Evolutionary conservation across 2,888 invertebrate genomes (phyloP), one percentile per base, ranked within the genome.

Genomic region (Cryptus viduatorius): DNA sequence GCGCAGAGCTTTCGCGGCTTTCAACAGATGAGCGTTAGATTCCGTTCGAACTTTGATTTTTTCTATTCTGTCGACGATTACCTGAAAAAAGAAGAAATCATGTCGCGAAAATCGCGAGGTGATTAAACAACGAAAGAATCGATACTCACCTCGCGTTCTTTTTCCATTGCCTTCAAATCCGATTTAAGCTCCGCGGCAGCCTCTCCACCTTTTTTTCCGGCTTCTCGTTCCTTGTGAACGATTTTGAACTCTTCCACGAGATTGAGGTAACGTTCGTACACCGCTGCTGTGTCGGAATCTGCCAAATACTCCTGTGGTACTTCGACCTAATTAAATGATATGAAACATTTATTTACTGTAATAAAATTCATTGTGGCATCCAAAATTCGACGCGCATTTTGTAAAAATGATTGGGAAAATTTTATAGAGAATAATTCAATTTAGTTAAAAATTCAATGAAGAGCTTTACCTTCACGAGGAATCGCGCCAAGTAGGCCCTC

Each of bases 91-190:
- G 16, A 53, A 46, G 8, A 42, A 37, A 37, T 37, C 37, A 37
- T 1, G 37, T 37, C 8, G 8, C 37, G 37, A 37, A 2, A 4
- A 4, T 69, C 61, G 16, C 48, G 50, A 53, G 5, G 31, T 4
- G 46, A 69, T 46, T 29, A 12, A 46, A 53, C 37, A 8, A 37
- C 7, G 46, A 29, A 14, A n/a, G 24, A 4, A 48, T n/a, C 29
- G 19, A 48, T 44, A 83, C 75, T 71, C 84, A 91, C 92, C 85
- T 95, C 90, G 95, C 95, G 86, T 91, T 98, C 98, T 76, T 97
- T 96, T 86, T 97, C 97, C 97, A 98, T 98, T 85, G 97, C 96
- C 88, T 96, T 96, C 73, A 98, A 96, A 92, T 98, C 98, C 87
- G 96, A 96, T 88, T 97, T 96, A 82, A 98, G 96, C 94, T 98